Evolutionary conservation across 1,140 invertebrate genomes (phyloP), one percentile per base, ranked within the genome.

Genomic region (Nasonia vitripennis): DNA sequence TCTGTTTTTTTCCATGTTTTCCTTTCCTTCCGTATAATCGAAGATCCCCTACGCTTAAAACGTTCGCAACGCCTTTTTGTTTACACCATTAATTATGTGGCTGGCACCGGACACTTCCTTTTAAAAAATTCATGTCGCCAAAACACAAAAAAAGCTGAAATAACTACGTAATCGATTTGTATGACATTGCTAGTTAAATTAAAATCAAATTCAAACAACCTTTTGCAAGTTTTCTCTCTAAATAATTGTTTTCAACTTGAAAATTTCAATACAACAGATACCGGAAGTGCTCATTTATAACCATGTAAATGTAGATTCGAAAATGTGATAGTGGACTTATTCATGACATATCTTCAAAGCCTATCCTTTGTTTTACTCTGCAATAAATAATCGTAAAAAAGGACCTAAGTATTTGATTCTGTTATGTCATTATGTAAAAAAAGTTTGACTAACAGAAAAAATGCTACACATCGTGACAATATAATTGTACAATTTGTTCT

Each of bases 1-100:
- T 91, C 88, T 88, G 90, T 90, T 87, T 92, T 89, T 85, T 89
- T 89, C 88, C 88, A 68, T 90, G 92, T 90, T 80, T 92, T 91
- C 9, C 23, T 79, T 74, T 55, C 48, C 11, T 48, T 84, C n/a
- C 6, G 89, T 89, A 90, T 88, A 90, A 89, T 90, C 86, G 78
- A 89, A 91, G 87, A 88, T 89, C 89, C 77, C 83, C 89, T 91
- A 91, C 87, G 88, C 88, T 90, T 87, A 83, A 88, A 90, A 90
- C 87, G 88, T 89, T 90, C 87, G 88, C 89, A 91, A 86, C 88
- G 88, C 87, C 86, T 88, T 87, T 88, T 81, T 23, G 51, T 88
- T 78, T 81, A 81, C 81, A 83, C 80, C 84, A 70, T 90, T 89
- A 90, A 87, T 89, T 85, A 88, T 89, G 87, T 88, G 89, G 88